Evolutionary conservation across 2,113 vertebrate genomes (phyloP), one percentile per base, ranked within the genome.

Genomic region (Hassar affinis): DNA sequence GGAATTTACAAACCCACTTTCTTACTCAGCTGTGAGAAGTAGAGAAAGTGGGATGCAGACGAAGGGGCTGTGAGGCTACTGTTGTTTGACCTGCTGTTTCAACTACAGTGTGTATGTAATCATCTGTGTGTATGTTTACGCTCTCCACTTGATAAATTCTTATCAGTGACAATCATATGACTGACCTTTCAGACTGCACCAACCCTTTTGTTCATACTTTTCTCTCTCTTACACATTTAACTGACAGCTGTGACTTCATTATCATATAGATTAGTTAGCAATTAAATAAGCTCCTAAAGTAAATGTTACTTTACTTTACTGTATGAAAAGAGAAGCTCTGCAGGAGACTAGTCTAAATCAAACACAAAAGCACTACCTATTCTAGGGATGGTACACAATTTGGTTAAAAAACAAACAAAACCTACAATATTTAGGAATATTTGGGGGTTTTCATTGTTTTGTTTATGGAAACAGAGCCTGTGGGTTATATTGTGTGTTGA

Each of bases 141-240:
- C 49, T 38, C 27, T 84, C 18, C 74, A 47, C 27, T 56, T 57
- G 79, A 79, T 25, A 75, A 78, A 68, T 35, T 69, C 64, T 85
- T 85, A 80, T 84, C 83, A 72, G 80, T 69, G 57, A n/a, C 45
- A 81, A 10, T 84, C 72, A 81, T 72, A 78, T 64, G 78, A 84
- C 71, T 54, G 62, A 11, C 12, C 18, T 30, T 47, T 72, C 27
- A 35, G 30, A 51, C 56, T 68, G 51, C 71, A 35, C 30, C 83
- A 68, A 80, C 61, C 61, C 49, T 54, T 15, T 42, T 30, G 8
- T 66, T 35, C 30, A 47, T 38, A 33, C 52, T 35, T 33, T 45
- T 47, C 42, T 42, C 64, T 81, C 61, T 69, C 27, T 6, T 22
- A 61, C 64, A 56, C 45, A 56, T 54, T 62, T 27, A 59, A 59